These are phyloP conservation scores for Tipula lateralis DNA, from an alignment of 2,888 invertebrate species.

Conservation along the genomic window DNA sequence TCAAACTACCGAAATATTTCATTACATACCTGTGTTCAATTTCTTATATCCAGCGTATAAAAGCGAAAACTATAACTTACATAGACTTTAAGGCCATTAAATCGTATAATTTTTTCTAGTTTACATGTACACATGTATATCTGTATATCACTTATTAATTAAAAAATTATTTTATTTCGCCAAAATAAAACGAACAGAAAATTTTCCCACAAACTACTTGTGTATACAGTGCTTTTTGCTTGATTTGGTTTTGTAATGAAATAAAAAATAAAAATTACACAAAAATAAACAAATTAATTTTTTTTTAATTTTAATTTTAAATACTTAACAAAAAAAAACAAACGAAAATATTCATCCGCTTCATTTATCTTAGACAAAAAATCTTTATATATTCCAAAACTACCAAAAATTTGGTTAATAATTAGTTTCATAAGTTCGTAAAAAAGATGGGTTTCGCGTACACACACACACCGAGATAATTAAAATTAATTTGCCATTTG, in stretches of 20 bases:
- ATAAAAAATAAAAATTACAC: background rate
- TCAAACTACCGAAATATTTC: background rate
- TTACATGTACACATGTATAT: background rate
- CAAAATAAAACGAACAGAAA: background rate
- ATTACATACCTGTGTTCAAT: background rate
- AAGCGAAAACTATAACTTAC: background rate
- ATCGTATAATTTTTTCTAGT: no score
- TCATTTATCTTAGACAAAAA: background rate
- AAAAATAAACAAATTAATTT: background rate
- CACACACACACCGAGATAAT: background rate
- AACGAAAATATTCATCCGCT: background rate
- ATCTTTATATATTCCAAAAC: background rate
- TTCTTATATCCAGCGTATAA: background rate
- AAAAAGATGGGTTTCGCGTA: background rate
- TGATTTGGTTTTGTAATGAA: background rate
- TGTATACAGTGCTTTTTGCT: background rate
- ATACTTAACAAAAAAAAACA: background rate
- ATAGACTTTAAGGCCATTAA: background rate
- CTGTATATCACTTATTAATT: background rate
- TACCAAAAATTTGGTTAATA: background rate
- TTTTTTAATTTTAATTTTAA: background rate
- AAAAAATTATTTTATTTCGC: background rate
- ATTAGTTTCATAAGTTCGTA: background rate
- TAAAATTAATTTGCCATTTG: background rate
- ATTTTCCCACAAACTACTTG: background rate